Evolutionary conservation across 2,888 invertebrate species (phyloP).

Genomic region (Hirtodrosophila alboralis): DNA sequence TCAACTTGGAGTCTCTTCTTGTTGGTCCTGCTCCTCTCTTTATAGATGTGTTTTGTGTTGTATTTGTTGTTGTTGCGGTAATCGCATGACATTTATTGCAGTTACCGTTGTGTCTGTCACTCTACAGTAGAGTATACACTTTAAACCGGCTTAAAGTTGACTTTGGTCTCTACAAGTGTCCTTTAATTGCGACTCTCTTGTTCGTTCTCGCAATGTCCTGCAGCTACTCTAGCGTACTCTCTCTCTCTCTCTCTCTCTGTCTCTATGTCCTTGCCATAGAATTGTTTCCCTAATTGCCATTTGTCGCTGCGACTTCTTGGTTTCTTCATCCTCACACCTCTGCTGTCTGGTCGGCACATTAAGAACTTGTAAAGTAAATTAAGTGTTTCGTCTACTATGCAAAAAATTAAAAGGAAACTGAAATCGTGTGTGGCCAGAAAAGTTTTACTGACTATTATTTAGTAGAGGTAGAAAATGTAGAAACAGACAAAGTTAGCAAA

Average conservation of each 20-base stretch:
- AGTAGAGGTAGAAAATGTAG: neutral
- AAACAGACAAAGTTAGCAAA: neutral
- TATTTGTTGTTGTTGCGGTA: slow-evolving; percentile 58
- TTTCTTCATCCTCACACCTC: slow-evolving; percentile 10
- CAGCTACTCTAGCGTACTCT: neutral
- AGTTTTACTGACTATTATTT: slow-evolving; percentile 41
- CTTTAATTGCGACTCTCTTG: slow-evolving; percentile 55
- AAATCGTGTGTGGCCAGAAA: slow-evolving; percentile 60
- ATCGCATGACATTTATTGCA: slow-evolving; percentile 77
- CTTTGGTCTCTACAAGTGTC: slow-evolving; percentile 33
- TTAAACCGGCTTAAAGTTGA: slow-evolving; percentile 55
- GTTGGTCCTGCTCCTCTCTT: slow-evolving; percentile 13
- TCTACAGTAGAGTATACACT: slow-evolving; percentile 30
- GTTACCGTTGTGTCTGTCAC: slow-evolving; percentile 41
- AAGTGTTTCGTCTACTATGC: slow-evolving; percentile 74
- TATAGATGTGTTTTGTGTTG: slow-evolving; percentile 35
- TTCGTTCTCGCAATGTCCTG: slow-evolving; percentile 29
- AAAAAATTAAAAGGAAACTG: slow-evolving; percentile 59
- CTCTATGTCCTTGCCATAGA: slow-evolving; percentile 42
- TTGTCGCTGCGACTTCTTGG: slow-evolving; percentile 53
- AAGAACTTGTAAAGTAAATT: slow-evolving; percentile 77
- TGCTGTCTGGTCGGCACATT: slow-evolving; percentile 73
- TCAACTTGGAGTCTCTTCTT: slow-evolving; percentile 65
- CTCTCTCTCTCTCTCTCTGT: too few species aligned
- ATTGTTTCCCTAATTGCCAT: slow-evolving; percentile 74